Evolutionary conservation across 2,888 invertebrate species (phyloP).

Genomic region (Trissoscelio sp.): DNA sequence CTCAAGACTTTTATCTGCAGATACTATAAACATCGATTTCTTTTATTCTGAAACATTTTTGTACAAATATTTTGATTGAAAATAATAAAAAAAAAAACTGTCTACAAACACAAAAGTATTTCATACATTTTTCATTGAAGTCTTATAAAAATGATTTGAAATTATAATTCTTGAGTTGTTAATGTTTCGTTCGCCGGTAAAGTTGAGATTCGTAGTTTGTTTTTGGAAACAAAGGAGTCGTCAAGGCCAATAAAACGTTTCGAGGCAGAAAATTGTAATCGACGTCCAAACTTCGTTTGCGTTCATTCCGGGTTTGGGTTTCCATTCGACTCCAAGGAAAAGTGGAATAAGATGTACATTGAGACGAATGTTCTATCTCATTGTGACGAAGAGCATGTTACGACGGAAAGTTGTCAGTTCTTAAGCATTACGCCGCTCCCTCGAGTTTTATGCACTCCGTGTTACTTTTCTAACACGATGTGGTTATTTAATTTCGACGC

Average conservation of each 20-base stretch:
- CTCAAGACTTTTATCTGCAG: too few relatives aligned
- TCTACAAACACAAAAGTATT: too few relatives aligned
- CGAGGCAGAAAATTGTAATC: slow-evolving; percentile 58
- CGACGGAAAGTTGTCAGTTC: slow-evolving; percentile 48
- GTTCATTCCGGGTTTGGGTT: slow-evolving; percentile 28
- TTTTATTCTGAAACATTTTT: too few relatives aligned
- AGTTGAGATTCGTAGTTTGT: slow-evolving; percentile 53
- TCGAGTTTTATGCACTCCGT: slow-evolving; percentile 28
- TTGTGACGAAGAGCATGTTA: slow-evolving; percentile 51
- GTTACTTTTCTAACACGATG: too few relatives aligned
- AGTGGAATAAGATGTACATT: slow-evolving; percentile 61
- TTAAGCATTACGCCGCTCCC: slow-evolving; percentile 25
- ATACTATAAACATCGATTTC: too few relatives aligned
- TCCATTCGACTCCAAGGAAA: slow-evolving; percentile 28
- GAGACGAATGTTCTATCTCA: slow-evolving; percentile 57
- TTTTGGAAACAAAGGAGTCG: slow-evolving; percentile 52
- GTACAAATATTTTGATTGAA: too few relatives aligned
- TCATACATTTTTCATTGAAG: slow-evolving; percentile 41
- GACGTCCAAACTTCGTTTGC: slow-evolving; percentile 63
- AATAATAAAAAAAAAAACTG: too few relatives aligned
- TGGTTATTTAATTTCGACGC: too few relatives aligned
- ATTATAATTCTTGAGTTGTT: slow-evolving; percentile 35
- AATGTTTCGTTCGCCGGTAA: slow-evolving; percentile 21
- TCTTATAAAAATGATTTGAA: slow-evolving; percentile 37
- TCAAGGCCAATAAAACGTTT: slow-evolving; percentile 49